Conservation (phyloP, 2,113 vertebrate genomes). For the human (Homo sapiens) region DNA sequence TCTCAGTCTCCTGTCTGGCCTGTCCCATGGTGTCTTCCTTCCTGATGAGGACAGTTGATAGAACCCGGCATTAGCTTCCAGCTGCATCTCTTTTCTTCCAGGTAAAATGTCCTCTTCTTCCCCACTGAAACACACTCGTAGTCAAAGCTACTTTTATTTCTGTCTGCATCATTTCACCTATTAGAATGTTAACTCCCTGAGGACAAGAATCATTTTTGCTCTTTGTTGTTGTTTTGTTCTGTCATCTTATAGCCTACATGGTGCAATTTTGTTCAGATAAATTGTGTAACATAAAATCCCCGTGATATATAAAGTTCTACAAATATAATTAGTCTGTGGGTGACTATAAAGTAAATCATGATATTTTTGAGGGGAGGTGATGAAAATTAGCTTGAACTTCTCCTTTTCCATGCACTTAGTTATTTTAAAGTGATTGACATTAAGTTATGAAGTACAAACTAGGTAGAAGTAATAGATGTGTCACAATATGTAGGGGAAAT, state of each 20-base stretch:
- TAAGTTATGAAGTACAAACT: slow-evolving; percentile 23
- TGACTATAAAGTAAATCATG: slow-evolving; percentile 33
- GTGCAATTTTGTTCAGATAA: not conserved
- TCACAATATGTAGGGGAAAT: slow-evolving; percentile 36
- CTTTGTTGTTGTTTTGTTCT: not conserved
- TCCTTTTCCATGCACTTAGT: slow-evolving; percentile 12
- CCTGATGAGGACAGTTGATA: not conserved
- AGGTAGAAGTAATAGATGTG: not conserved
- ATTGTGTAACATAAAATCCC: not conserved
- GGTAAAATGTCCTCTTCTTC: not conserved
- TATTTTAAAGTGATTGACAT: slow-evolving; percentile 40
- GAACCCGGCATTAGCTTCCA: not conserved
- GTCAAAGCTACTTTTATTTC: not conserved
- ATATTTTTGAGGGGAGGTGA: not conserved
- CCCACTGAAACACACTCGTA: not conserved
- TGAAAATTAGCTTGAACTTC: slow-evolving; percentile 32
- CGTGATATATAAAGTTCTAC: not conserved
- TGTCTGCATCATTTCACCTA: not conserved
- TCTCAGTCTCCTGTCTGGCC: not conserved
- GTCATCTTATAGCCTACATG: not conserved
- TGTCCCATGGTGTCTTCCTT: not conserved
- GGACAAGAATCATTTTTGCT: not conserved
- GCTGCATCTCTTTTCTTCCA: not conserved
- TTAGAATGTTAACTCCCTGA: not conserved
- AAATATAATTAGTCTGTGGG: not conserved